Conservation (phyloP, 2,113 vertebrate species). For the Nerophis lumbriciformis region DNA sequence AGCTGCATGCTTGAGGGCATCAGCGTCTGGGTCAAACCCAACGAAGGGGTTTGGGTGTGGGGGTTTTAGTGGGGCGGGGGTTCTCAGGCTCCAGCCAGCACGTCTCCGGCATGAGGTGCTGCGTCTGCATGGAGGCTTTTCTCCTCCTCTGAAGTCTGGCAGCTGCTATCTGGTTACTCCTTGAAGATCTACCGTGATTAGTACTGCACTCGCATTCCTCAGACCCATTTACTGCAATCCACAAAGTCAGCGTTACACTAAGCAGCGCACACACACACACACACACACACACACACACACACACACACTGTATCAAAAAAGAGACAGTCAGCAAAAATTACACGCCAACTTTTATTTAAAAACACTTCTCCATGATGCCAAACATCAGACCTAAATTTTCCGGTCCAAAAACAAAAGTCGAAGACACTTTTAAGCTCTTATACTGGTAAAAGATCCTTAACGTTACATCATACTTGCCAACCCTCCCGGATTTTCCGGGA, state of each 20-base stretch:
- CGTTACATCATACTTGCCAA: too few species aligned
- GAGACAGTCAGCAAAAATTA: conserved; percentile 11
- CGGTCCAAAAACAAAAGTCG: too few species aligned
- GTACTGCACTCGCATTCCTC: conserved; percentile 60
- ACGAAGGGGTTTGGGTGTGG: neutral
- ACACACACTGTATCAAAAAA: conserved; percentile 14
- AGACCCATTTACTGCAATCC: conserved; percentile 64
- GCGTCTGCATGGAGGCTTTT: conserved; percentile 46
- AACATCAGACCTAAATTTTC: too few species aligned
- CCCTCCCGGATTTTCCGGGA: too few species aligned
- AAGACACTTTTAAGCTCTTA: too few species aligned
- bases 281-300: conserved; percentile 1
- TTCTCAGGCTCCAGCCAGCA: conserved; percentile 43
- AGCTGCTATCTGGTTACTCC: conserved; percentile 62
- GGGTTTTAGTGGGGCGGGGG: conserved; percentile 1
- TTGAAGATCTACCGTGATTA: conserved; percentile 61
- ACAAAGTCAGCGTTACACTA: conserved; percentile 52
- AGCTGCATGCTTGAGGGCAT: conserved; percentile 9
- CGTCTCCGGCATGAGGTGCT: conserved; percentile 52
- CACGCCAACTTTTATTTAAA: conserved; percentile 24
- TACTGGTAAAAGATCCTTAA: too few species aligned
- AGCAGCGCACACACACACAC: neutral
- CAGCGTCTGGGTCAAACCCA: conserved; percentile 16
- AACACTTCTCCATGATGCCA: neutral
- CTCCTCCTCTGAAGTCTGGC: conserved; percentile 62